Evolutionary conservation across 2,113 vertebrate species (phyloP).

Genomic region (Mobula hypostoma): DNA sequence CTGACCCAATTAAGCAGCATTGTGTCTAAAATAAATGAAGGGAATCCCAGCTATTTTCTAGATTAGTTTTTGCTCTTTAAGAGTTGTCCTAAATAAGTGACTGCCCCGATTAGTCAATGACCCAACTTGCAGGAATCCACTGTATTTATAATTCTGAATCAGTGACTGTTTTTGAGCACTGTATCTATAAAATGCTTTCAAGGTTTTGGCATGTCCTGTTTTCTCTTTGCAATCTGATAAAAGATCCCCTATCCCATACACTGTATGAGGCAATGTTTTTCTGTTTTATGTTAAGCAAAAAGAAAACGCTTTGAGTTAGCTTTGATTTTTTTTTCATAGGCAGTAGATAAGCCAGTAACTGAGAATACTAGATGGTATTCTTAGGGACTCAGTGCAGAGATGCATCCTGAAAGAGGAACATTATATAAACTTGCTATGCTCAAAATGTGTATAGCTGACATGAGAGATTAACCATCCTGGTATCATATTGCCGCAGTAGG

Average conservation of each 20-base stretch:
- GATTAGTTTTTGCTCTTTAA: no score
- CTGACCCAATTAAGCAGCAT: no score
- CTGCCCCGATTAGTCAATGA: no score
- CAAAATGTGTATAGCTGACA: background rate
- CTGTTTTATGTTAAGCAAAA: background rate
- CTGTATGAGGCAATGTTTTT: background rate
- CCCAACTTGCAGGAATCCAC: no score
- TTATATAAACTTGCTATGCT: background rate
- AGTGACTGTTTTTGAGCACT: background rate
- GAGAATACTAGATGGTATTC: background rate
- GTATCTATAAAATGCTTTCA: background rate
- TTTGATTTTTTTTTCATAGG: background rate
- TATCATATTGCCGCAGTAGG: slow-evolving; percentile 2
- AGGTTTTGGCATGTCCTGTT: background rate
- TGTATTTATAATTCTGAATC: background rate
- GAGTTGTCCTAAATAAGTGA: no score
- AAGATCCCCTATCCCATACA: background rate
- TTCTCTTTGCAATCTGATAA: background rate
- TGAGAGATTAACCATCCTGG: background rate
- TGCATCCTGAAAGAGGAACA: background rate
- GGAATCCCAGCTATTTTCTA: no score
- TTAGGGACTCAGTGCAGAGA: background rate
- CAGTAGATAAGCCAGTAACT: background rate
- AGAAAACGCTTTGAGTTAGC: background rate
- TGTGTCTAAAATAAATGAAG: no score